Evolutionary conservation across 1,140 invertebrate species (phyloP).

Genomic region (Caenorhabditis briggsae): DNA sequence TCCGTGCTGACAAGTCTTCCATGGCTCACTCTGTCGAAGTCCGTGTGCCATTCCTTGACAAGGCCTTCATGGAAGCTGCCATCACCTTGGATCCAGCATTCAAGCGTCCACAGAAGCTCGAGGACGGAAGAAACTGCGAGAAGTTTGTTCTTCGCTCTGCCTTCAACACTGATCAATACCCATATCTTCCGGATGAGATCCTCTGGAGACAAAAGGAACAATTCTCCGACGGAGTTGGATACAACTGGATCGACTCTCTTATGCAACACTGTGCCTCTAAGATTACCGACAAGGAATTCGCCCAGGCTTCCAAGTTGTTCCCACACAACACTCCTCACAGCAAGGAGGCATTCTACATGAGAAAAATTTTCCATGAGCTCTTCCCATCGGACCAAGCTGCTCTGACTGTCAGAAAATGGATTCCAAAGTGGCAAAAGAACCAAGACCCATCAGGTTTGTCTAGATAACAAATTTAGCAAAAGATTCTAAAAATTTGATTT

Average conservation of each 20-base stretch:
- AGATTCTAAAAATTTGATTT: not conserved
- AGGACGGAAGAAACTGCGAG: constrained; percentile 70
- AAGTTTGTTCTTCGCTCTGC: constrained; percentile 76
- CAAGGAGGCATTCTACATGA: constrained; percentile 76
- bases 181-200: constrained; percentile 75
- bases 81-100: constrained; percentile 70
- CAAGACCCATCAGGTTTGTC: constrained; percentile 65
- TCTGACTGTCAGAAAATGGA: constrained; percentile 74
- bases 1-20: constrained; percentile 77
- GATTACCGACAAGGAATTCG: constrained; percentile 73
- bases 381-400: constrained; percentile 75
- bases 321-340: constrained; percentile 75
- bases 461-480: too few relatives aligned
- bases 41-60: constrained; percentile 77
- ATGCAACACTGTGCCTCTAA: constrained; percentile 69
- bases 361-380: constrained; percentile 73
- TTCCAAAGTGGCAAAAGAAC: constrained; percentile 77
- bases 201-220: constrained; percentile 76
- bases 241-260: constrained; percentile 77
- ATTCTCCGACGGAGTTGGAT: constrained; percentile 78
- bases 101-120: constrained; percentile 68
- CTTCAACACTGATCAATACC: constrained; percentile 75
- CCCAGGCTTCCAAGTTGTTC: constrained; percentile 69
- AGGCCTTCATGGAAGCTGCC: constrained; percentile 73
- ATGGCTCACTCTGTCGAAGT: constrained; percentile 76